These are phyloP conservation scores for Hozukius guyotensis DNA, from an alignment of 2,797 vertebrate genomes.

Conservation along the genomic window DNA sequence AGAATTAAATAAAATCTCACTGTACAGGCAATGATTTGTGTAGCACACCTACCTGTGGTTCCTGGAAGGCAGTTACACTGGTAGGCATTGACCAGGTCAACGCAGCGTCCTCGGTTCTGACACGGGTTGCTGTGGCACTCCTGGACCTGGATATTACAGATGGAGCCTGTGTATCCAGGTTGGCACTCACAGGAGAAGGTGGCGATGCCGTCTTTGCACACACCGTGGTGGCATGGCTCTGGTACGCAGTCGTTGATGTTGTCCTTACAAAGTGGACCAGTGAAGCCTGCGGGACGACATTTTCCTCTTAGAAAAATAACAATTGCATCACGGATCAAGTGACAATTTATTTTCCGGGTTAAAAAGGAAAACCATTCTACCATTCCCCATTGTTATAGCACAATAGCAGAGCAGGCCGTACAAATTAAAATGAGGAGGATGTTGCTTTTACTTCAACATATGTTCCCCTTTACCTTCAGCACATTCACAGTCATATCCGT, in stretches of 20 bases:
- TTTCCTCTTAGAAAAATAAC: background rate
- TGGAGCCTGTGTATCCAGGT: conserved; percentile 90
- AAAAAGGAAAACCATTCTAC: background rate
- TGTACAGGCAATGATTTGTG: background rate
- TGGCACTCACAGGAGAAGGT: conserved; percentile 89
- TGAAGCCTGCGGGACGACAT: conserved; percentile 84
- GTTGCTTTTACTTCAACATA: background rate
- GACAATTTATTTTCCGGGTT: background rate
- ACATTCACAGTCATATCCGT: conserved; percentile 87
- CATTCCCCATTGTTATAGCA: background rate
- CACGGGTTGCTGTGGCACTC: conserved; percentile 95
- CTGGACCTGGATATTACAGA: conserved; percentile 91
- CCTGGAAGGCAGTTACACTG: conserved; percentile 91
- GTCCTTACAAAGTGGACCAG: conserved; percentile 86
- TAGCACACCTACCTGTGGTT: conserved; percentile 82
- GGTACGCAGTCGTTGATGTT: conserved; percentile 93
- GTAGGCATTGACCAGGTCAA: conserved; percentile 91
- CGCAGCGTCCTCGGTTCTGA: conserved; percentile 91
- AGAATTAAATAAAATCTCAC: background rate
- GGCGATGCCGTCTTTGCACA: conserved; percentile 91
- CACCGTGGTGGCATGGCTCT: conserved; percentile 91
- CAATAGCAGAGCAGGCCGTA: background rate
- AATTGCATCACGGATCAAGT: background rate
- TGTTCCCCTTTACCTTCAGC: conserved; percentile 81
- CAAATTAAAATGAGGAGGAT: background rate